Base-by-base conservation (phyloP, 1,140 invertebrate genomes). In the Cyrtorhinus lividipennis region DNA sequence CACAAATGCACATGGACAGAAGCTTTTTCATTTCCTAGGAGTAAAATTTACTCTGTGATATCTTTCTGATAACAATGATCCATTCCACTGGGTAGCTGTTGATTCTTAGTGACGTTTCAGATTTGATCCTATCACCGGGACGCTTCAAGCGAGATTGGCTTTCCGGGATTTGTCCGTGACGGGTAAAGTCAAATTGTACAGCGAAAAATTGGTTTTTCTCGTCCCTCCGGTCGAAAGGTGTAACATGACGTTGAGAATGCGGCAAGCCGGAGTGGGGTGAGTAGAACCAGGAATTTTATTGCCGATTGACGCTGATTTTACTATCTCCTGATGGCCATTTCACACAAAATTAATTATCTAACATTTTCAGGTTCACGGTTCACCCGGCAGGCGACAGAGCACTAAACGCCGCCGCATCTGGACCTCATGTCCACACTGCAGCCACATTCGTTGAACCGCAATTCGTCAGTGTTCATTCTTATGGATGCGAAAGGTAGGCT, bases 381-480 rank as follows among this genome's bases (percentile, higher is more conserved):
- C 26, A 38, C 1, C 61, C 64, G 8, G 25, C 23, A 12, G 13
- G 24, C 10, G 26, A 44, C 22, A 5, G 45, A 63, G 22, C 45
- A 10, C n/a, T 20, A 3, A 26, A 10, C 15, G 12, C 2, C 24
- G 13, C 22, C 3, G 8, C 12, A 56, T 2, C 45, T n/a, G 30
- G 12, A 8, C 24, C 24, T 8, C 56, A 20, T 24, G 84, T 89
- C 2, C 80, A 84, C 69, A 89, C 87, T 0, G 85, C 88, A 67
- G 87, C 86, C 0, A 87, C 87, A 67, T 89, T 89, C 65, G 77
- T 88, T 0, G 86, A 90, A 69, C 87, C 86, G 0, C 83, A 86
- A 24, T 89, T 88, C 65, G 84, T 88, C 22, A 88, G 85, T 13
- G 85, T 90, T 0, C 89, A 89, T 69, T 87, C 87, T 0, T 88